Percentiles rank a stretch among this genome's conserved stretches.
Conservation (phyloP, 1,140 invertebrate genomes). For the Heterodera carotae region DNA sequence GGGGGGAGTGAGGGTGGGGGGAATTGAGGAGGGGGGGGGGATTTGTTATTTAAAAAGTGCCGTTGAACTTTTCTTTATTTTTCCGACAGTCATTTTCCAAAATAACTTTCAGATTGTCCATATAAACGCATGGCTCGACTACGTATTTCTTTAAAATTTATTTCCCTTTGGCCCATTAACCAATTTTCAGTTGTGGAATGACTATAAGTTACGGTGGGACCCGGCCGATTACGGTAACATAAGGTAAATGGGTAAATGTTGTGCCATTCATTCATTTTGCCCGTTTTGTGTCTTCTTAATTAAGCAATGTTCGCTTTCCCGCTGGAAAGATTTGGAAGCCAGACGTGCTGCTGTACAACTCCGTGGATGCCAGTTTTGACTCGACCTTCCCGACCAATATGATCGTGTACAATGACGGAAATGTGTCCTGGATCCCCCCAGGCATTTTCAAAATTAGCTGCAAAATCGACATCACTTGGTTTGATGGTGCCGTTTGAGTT, state of each 20-base stretch:
- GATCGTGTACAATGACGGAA: constrained; percentile 53
- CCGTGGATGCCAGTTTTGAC: constrained; percentile 63
- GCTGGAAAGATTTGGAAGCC: constrained; percentile 96
- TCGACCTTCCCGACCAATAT: constrained; percentile 65
- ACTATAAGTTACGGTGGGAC: constrained; percentile 96
- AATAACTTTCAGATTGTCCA: constrained; percentile 62
- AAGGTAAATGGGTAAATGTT: too few species aligned
- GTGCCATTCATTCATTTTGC: not conserved
- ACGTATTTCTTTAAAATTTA: constrained; percentile 42
- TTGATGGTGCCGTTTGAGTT: constrained; percentile 73
- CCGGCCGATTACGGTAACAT: constrained; percentile 91
- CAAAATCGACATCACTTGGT: constrained; percentile 65
- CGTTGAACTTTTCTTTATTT: too few species aligned
- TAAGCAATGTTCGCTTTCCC: constrained; percentile 76
- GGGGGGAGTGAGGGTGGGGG: too few species aligned
- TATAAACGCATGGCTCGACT: constrained; percentile 65
- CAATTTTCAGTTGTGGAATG: constrained; percentile 81
- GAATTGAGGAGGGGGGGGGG: too few species aligned
- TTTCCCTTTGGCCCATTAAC: not conserved
- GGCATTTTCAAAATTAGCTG: constrained; percentile 66
- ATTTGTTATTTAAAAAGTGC: not conserved
- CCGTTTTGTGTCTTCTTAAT: not conserved
- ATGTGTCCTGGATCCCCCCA: constrained; percentile 62
- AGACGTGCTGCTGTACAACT: constrained; percentile 71
- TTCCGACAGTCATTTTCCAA: too few species aligned